Conservation (phyloP, 2,888 invertebrate species). For the Andrena bicolor region DNA sequence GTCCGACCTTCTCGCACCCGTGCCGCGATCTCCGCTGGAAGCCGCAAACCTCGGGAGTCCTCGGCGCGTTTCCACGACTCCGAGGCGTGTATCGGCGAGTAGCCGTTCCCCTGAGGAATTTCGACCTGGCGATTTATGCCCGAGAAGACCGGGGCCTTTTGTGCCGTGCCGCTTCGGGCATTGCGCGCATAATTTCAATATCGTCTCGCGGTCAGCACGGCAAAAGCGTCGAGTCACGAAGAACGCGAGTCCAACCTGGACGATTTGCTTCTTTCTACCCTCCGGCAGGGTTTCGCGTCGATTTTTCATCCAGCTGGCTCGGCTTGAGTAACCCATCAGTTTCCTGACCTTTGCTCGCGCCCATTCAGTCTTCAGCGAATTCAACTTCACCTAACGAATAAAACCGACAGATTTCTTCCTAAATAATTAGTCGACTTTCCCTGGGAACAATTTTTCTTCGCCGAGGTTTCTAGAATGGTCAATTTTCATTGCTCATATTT, state of each 20-base stretch:
- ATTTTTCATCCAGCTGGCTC: slow-evolving; percentile 33
- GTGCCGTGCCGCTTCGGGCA: slow-evolving; percentile 65
- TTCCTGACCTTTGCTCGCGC: slow-evolving; percentile 5
- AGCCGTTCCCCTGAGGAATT: slow-evolving; percentile 58
- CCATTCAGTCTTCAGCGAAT: background rate
- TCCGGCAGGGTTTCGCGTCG: slow-evolving; percentile 31
- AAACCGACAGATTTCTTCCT: background rate
- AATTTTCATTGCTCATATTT: no score
- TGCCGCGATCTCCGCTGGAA: slow-evolving; percentile 23
- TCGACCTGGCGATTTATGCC: slow-evolving; percentile 68
- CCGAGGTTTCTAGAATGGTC: background rate
- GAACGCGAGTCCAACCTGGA: slow-evolving; percentile 10
- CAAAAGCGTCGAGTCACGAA: slow-evolving; percentile 47
- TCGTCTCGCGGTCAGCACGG: slow-evolving; percentile 46
- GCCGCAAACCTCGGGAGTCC: slow-evolving; percentile 29
- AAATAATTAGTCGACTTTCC: background rate
- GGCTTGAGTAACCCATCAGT: background rate
- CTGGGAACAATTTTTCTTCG: no score
- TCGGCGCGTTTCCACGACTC: slow-evolving; percentile 53
- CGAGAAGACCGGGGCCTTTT: slow-evolving; percentile 53
- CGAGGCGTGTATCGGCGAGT: slow-evolving; percentile 46
- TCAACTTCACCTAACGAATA: background rate
- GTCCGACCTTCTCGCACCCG: slow-evolving; percentile 17
- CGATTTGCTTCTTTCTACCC: slow-evolving; percentile 26
- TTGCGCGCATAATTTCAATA: slow-evolving; percentile 72